A percentile compares a stretch with the other conserved stretches of the same genome.
phyloP scores from a whole-genome alignment of 2,113 vertebrate genomes.

The Eulemur rufifrons region DNA sequence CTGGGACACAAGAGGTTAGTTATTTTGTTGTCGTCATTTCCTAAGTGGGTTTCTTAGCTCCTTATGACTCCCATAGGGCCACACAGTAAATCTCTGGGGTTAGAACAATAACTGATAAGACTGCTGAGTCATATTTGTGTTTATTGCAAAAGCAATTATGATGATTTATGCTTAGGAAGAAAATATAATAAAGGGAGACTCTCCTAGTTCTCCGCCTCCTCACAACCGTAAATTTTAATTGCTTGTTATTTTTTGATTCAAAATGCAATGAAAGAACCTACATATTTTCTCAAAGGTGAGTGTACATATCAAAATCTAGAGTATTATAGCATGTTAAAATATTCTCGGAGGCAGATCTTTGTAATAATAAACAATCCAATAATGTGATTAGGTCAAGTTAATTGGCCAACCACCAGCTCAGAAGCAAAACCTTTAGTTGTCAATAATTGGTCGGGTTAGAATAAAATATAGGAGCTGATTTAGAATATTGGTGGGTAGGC shows the following conservation, averaged over 20 bases:
- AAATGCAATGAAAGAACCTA: conserved; percentile 47
- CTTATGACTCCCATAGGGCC: conserved; percentile 63
- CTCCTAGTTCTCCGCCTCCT: conserved; percentile 55
- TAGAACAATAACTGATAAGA: conserved; percentile 74
- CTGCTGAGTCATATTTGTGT: conserved; percentile 74
- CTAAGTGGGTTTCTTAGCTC: conserved; percentile 41
- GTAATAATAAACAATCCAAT: conserved; percentile 29
- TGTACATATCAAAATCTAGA: conserved; percentile 17
- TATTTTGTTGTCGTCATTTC: conserved; percentile 48
- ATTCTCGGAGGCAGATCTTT: conserved; percentile 13
- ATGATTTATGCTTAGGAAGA: conserved; percentile 74
- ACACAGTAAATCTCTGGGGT: conserved; percentile 72
- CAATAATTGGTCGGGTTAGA: not conserved
- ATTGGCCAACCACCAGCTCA: not conserved
- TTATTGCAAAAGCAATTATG: conserved; percentile 59
- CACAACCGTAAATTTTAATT: conserved; percentile 57
- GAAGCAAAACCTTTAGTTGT: not conserved
- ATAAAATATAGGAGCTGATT: not conserved
- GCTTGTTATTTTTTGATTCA: conserved; percentile 49
- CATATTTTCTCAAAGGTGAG: conserved; percentile 24
- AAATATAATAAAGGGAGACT: conserved; percentile 58
- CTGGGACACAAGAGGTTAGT: conserved; percentile 33
- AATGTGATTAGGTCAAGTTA: not conserved
- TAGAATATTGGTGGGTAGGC: not conserved
- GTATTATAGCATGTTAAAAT: not conserved